phyloP scores from a whole-genome alignment of 2,888 invertebrate species.

The Ormia ochracea region DNA sequence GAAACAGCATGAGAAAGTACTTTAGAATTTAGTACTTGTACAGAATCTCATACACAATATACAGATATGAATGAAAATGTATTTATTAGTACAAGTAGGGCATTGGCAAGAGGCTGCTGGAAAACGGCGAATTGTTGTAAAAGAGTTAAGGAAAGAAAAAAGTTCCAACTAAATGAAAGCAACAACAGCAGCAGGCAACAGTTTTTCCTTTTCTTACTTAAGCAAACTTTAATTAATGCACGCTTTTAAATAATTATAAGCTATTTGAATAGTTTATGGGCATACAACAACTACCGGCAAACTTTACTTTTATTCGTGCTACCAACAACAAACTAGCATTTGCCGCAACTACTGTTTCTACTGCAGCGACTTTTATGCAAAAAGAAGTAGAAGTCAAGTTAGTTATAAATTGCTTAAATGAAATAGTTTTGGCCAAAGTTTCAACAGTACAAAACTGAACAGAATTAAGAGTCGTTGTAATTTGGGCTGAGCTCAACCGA shows the following conservation, averaged over 20 bases:
- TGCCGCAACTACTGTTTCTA: background rate
- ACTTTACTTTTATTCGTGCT: slow-evolving; percentile 2
- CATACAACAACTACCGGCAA: slow-evolving; percentile 58
- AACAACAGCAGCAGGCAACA: slow-evolving; percentile 32
- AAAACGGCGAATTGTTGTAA: slow-evolving; percentile 42
- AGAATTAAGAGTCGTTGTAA: slow-evolving; percentile 6
- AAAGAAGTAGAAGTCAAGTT: slow-evolving; percentile 41
- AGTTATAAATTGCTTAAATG: slow-evolving; percentile 38
- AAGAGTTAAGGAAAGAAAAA: slow-evolving; percentile 46
- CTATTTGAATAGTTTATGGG: slow-evolving; percentile 73
- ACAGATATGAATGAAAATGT: background rate
- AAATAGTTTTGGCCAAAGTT: slow-evolving; percentile 29
- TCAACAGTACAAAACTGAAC: slow-evolving; percentile 25
- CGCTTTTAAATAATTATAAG: slow-evolving; percentile 75
- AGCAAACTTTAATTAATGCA: slow-evolving; percentile 71
- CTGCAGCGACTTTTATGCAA: background rate
- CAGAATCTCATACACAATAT: slow-evolving; percentile 12
- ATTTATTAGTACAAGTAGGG: slow-evolving; percentile 49
- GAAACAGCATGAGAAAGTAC: slow-evolving; percentile 64
- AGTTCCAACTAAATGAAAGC: slow-evolving; percentile 13
- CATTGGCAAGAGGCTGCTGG: slow-evolving; percentile 45
- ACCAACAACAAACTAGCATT: no score
- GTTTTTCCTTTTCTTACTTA: slow-evolving; percentile 39
- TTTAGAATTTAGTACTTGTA: slow-evolving; percentile 44
- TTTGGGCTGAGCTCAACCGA: slow-evolving; percentile 67